Evolutionary conservation across 2,113 vertebrate genomes (phyloP).

Genomic region (Phalacrocorax pelagicus): DNA sequence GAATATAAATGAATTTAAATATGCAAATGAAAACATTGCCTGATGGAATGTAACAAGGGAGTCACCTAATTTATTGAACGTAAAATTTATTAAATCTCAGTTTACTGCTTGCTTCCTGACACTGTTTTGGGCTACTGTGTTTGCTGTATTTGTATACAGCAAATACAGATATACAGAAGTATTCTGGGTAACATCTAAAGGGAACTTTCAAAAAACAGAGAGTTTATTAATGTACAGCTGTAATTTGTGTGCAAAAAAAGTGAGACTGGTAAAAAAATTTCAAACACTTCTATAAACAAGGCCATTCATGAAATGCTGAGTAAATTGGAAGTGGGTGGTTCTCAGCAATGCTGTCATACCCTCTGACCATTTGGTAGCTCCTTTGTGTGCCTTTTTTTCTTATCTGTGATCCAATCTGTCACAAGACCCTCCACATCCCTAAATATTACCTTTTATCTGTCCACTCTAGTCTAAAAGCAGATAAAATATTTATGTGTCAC

Average conservation of each 20-base stretch:
- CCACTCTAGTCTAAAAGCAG: not conserved
- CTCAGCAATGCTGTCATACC: not conserved
- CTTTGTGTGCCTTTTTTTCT: not conserved
- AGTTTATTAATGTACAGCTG: not conserved
- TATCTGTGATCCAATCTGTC: conserved; percentile 8
- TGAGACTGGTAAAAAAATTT: not conserved
- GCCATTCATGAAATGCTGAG: not conserved
- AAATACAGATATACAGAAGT: not conserved
- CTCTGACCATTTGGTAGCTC: not conserved
- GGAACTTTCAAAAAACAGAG: not conserved
- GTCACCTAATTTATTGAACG: not conserved
- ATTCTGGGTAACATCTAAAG: not conserved
- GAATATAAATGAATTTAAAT: not conserved
- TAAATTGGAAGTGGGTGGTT: not conserved
- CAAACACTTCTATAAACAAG: not conserved
- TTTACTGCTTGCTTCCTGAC: not conserved
- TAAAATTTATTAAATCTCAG: not conserved
- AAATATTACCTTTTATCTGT: not conserved
- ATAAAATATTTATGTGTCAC: not conserved
- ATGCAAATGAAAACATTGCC: not conserved
- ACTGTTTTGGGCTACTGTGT: not conserved
- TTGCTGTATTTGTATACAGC: not conserved
- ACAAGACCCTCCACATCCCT: not conserved
- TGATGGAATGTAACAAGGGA: not conserved
- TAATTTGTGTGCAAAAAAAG: not conserved